Evolutionary conservation across 2,113 vertebrate species (phyloP), one percentile per base, ranked within the genome.

Genomic region (Struthidea cinerea): DNA sequence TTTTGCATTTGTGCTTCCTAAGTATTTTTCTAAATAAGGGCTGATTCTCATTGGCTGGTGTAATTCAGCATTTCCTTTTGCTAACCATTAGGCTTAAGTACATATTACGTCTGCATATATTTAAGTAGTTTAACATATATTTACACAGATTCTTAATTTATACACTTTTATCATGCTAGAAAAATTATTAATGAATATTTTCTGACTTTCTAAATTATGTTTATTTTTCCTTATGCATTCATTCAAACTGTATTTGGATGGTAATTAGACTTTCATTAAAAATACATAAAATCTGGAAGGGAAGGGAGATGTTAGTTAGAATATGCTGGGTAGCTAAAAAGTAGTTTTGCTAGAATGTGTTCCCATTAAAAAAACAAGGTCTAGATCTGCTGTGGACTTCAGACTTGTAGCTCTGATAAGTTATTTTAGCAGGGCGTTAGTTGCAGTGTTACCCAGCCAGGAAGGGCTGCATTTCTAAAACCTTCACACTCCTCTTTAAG

Each of bases 161-260:
- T 69, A 73, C 47, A 42, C 7, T 79, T 82, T 75, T 76, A 60
- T 89, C 24, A 49, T 56, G 41, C 57, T 82, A 47, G 84, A 56
- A 94, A 86, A 91, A 89, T 70, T 90, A 89, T 80, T 93, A 89
- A 92, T 96, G 37, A 70, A 53, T 91, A 93, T 94, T 94, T 96
- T 87, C 74, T 79, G 78, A 56, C 37, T 89, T 96, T 63, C 49
- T 73, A 88, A 86, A 73, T 92, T 0, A 47, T 89, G 77, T 80
- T 93, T 91, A 82, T 94, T 95, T 85, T 89, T 89, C 44, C 52
- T 89, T 35, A 67, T 47, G 32, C 65, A 55, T 78, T 87, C 57
- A 69, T 95, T 94, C 81, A 67, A 78, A 82, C 57, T 84, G 18
- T 64, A 24, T 87, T 93, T 84, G 69, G 44, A 55, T 89, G 44